Base-by-base conservation (phyloP, 2,113 vertebrate genomes). In the Rhynchomys soricoides region DNA sequence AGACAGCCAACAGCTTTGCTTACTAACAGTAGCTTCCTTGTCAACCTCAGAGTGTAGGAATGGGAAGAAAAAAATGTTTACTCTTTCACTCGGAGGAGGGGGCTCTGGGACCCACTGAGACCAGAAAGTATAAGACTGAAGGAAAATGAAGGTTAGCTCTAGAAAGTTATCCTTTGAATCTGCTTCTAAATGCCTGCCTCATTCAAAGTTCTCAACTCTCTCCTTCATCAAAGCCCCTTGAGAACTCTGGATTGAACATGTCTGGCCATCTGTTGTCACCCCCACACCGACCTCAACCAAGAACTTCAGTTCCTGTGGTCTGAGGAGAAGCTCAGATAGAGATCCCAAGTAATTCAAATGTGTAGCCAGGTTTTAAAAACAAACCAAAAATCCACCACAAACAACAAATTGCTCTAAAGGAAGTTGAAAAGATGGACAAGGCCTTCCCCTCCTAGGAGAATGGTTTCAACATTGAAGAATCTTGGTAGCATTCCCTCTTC, bases 351-450 rank as follows among this genome's bases (percentile, higher is more conserved):
- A 70, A 79, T 93, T 85, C n/a, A 43, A 73, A 68, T 37, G 29
- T 66, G 5, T 34, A 74, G 55, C 24, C 9, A 77, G 43, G 75
- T 34, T 85, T 48, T 48, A 93, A 64, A 79, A 52, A 74, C 45
- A 78, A 77, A 77, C 11, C 4, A 45, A 75, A 26, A 74, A 0
- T 57, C 55, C 55, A 62, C 40, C 12, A 48, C 26, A 43, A 77
- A 8, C 13, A 73, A 74, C n/a, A 81, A 52, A 48, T 37, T 82
- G 10, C 95, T 62, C 62, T 79, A 77, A 70, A 1, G 40, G 93
- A 81, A 92, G 86, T 83, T 78, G 52, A 50, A 85, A 94, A 31
- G 13, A 26, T 40, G 87, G n/a, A 71, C 43, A 95, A 89, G 5
- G 45, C 22, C 11, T 22, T 86, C 34, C 57, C 68, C 31, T 75